Evolutionary conservation across 2,888 invertebrate genomes (phyloP).

Genomic region (Cenopis cana): DNA sequence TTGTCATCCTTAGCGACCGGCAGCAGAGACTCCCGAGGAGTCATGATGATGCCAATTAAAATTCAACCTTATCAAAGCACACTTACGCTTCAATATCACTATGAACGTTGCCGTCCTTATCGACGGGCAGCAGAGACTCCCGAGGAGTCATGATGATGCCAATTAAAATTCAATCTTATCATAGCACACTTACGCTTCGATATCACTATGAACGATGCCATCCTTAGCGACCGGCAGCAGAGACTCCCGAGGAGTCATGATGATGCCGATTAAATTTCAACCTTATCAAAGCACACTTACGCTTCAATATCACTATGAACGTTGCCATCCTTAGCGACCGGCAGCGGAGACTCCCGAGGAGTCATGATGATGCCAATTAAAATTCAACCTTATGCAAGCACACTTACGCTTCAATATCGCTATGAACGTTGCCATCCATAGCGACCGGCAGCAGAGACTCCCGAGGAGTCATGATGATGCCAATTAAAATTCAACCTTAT

Average conservation of each 20-base stretch:
- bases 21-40: too few species aligned
- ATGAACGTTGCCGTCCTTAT: conserved; percentile 89
- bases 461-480: too few species aligned
- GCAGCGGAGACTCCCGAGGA: conserved; percentile 97
- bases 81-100: conserved; percentile 92
- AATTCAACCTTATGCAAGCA: conserved; percentile 90
- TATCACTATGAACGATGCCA: neutral
- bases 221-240: neutral
- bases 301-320: conserved; percentile 92
- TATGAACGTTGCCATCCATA: too few species aligned
- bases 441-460: conserved; percentile 64
- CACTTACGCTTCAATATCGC: conserved; percentile 87
- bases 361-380: too few species aligned
- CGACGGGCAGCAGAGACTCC: conserved; percentile 96
- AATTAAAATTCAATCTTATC: neutral
- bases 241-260: too few species aligned
- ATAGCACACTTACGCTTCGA: neutral
- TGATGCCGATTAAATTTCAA: neutral
- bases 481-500: too few species aligned
- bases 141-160: too few species aligned
- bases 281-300: conserved; percentile 66
- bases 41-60: neutral
- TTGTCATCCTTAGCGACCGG: neutral
- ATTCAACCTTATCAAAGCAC: neutral
- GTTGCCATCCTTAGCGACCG: conserved; percentile 91